A percentile compares a stretch with the other conserved stretches of the same genome.
These are phyloP conservation scores for Andrena fulva DNA, from an alignment of 2,888 invertebrate species.

Conservation along the genomic window DNA sequence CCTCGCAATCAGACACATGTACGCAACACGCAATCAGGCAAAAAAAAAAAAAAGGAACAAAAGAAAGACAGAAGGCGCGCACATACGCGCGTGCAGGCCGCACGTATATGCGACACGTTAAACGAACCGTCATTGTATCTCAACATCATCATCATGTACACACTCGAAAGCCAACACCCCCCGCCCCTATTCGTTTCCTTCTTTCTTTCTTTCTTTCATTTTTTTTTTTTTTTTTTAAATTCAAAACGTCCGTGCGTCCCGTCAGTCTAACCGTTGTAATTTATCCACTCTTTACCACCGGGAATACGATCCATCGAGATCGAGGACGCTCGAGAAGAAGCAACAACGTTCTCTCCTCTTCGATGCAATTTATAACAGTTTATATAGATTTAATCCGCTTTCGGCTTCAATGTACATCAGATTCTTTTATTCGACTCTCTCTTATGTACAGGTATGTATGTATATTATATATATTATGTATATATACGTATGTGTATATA, in stretches of 20 bases:
- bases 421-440: constrained; percentile 63
- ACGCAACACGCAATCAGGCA: constrained; percentile 19
- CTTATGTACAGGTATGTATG: constrained; percentile 45
- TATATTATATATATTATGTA: constrained; percentile 26
- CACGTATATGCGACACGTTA: constrained; percentile 41
- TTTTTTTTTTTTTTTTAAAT: neutral
- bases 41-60: neutral
- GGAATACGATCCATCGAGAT: constrained; percentile 75
- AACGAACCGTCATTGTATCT: constrained; percentile 6
- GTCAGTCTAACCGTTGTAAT: constrained; percentile 60
- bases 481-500: constrained; percentile 32
- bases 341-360: constrained; percentile 64
- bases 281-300: constrained; percentile 60
- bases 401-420: constrained; percentile 62
- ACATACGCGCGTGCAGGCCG: constrained; percentile 26
- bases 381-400: constrained; percentile 54
- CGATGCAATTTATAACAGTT: constrained; percentile 51
- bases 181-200: neutral
- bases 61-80: constrained; percentile 25
- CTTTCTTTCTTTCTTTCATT: constrained; percentile 4
- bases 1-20: constrained; percentile 21
- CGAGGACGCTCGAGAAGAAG: constrained; percentile 75
- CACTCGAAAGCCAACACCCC: constrained; percentile 38
- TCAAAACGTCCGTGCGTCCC: constrained; percentile 61
- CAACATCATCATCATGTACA: constrained; percentile 35